phyloP scores from a whole-genome alignment of 2,113 vertebrate genomes.

The Perccottus glenii region DNA sequence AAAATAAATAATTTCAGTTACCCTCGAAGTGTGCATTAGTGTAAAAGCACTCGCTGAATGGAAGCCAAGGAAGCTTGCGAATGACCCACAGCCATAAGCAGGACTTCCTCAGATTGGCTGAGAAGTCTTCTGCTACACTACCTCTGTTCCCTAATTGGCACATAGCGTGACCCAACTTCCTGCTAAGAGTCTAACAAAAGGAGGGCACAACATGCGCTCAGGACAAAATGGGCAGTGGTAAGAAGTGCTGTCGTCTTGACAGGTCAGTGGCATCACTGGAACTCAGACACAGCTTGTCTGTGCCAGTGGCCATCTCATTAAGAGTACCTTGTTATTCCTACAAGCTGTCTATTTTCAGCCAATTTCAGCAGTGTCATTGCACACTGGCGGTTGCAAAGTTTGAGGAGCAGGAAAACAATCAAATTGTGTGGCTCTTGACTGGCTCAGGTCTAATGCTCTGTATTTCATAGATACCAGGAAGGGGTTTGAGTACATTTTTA shows the following conservation, averaged over 20 bases:
- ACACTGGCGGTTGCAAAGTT: constrained; percentile 47
- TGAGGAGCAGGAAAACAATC: constrained; percentile 42
- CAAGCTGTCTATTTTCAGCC: constrained; percentile 55
- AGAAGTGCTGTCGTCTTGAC: constrained; percentile 49
- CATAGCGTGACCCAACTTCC: constrained; percentile 60
- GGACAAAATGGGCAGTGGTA: constrained; percentile 55
- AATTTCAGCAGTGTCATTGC: constrained; percentile 39
- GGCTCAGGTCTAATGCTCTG: constrained; percentile 57
- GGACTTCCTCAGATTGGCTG: constrained; percentile 46
- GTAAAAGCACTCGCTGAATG: constrained; percentile 34
- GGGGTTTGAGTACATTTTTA: constrained; percentile 62
- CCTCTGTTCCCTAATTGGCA: constrained; percentile 74
- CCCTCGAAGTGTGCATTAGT: constrained; percentile 32
- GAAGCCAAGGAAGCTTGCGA: constrained; percentile 40
- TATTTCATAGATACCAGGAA: constrained; percentile 63
- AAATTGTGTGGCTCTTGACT: constrained; percentile 49
- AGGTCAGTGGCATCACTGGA: constrained; percentile 59
- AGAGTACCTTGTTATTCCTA: constrained; percentile 54
- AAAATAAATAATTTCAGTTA: constrained; percentile 22
- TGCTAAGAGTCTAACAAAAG: constrained; percentile 65
- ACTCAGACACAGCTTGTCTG: constrained; percentile 40
- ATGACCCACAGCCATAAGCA: constrained; percentile 50
- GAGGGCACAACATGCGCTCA: constrained; percentile 58
- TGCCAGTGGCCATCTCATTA: constrained; percentile 68
- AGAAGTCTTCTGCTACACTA: constrained; percentile 54